Evolutionary conservation across 2,888 invertebrate species (phyloP), one percentile per base, ranked within the genome.

Genomic region (Scaptomyza reducta): DNA sequence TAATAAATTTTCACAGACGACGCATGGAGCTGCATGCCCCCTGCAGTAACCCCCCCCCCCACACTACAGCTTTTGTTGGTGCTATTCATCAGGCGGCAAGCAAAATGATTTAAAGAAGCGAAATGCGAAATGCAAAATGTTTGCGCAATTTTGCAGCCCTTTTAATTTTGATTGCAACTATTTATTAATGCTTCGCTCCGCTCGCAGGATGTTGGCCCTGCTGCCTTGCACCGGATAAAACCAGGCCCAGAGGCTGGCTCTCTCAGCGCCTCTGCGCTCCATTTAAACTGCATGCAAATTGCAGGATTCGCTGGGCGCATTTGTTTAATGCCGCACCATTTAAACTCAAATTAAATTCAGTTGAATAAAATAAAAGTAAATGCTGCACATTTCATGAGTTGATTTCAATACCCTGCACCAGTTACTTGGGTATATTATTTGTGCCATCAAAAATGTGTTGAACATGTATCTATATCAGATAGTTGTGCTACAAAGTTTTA

Each of bases 151-250:
- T 74, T 72, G 70, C 64, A 69, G 81, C 63, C 77, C 85, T 84
- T 85, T 81, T 81, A 81, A 82, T 85, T 79, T 79, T 82, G 79
- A 86, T 81, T 85, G 79, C 81, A 69, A 85, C 81, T 81, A 81
- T 81, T 81, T 81, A 81, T 81, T 86, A 81, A 85, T 79, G 74
- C 74, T 66, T 54, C 67, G 55, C 55, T 53, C 57, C 65, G 55
- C 53, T 57, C 55, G 16, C 74, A 59, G 70, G 70, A 63, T 29
- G 74, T 46, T 59, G 65, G 65, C n/a, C n/a, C n/a, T n/a, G n/a
- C 61, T 50, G 64, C 45, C 58, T 49, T 16, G 3, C 57, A 60
- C 69, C 61, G 63, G 42, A 59, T 57, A 38, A 38, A 58, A 55
- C 54, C 42, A 50, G 44, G 44, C 42, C 56, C 54, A 29, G 29